Conservation (phyloP, 2,113 vertebrate genomes). For the Cricetomys ansorgei region DNA sequence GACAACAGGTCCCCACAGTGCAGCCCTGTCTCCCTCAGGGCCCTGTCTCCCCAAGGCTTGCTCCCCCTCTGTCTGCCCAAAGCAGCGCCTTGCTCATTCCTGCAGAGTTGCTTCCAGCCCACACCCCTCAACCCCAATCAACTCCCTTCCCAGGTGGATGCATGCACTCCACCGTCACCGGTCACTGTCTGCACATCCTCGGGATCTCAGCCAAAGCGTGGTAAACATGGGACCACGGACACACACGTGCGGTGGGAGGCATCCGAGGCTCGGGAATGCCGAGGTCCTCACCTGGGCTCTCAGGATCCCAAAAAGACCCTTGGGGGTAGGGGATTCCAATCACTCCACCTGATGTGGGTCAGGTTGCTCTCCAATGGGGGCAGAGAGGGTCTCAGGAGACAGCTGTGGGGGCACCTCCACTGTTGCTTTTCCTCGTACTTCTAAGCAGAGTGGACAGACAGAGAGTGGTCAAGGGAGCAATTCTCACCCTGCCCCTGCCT, state of each 20-base stretch:
- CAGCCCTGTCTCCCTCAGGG: background rate
- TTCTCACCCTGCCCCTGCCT: background rate
- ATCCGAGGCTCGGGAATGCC: background rate
- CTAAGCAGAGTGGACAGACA: background rate
- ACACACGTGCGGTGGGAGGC: background rate
- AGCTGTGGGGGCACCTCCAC: background rate
- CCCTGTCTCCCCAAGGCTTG: background rate
- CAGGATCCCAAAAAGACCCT: background rate
- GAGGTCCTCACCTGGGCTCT: background rate
- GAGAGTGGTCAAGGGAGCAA: background rate
- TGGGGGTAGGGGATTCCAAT: background rate
- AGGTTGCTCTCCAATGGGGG: background rate
- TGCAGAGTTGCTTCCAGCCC: background rate
- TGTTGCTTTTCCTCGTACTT: background rate
- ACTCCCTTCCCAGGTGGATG: background rate
- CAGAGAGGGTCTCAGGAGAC: background rate
- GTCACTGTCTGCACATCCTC: background rate
- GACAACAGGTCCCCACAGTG: fast-evolving
- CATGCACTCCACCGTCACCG: background rate
- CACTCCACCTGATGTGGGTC: background rate
- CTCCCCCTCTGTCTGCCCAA: background rate
- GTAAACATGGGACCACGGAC: background rate
- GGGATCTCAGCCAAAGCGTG: background rate
- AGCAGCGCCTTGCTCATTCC: background rate
- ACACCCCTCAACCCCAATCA: fast-evolving